Conservation (phyloP, 1,140 invertebrate species). For the Drosophila mauritiana region DNA sequence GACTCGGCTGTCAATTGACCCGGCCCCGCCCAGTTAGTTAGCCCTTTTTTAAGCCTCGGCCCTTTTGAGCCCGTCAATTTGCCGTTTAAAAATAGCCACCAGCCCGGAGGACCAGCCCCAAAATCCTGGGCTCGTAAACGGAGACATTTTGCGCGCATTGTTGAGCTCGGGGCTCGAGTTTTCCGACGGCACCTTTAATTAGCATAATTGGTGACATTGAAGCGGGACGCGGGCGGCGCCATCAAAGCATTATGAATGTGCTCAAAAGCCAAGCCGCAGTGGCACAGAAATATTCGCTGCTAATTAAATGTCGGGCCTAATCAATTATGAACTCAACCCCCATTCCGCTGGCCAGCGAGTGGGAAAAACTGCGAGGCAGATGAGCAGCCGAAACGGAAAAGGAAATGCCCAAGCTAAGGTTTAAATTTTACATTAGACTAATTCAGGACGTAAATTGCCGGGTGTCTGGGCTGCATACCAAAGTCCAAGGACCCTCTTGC, state of each 20-base stretch:
- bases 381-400: constrained; percentile 18
- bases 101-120: neutral
- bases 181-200: constrained; percentile 62
- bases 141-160: constrained; percentile 70
- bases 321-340: constrained; percentile 56
- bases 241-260: constrained; percentile 61
- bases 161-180: constrained; percentile 50
- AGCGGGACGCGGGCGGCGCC: constrained; percentile 29
- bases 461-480: constrained; percentile 68
- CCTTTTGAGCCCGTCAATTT: constrained; percentile 47
- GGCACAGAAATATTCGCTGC: constrained; percentile 51
- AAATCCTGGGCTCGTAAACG: constrained; percentile 27
- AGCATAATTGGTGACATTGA: constrained; percentile 76
- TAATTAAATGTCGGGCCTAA: constrained; percentile 76
- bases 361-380: constrained; percentile 2
- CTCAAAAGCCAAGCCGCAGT: constrained; percentile 40
- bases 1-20: constrained; percentile 57
- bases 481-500: constrained; percentile 18
- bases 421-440: constrained; percentile 81
- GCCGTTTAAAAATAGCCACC: constrained; percentile 64
- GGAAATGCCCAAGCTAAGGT: constrained; percentile 25
- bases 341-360: constrained; percentile 8
- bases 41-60: constrained; percentile 42
- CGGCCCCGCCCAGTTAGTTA: constrained; percentile 23
- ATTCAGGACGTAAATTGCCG: constrained; percentile 78